A percentile compares a stretch with the other conserved stretches of the same genome.
phyloP scores from a whole-genome alignment of 2,797 vertebrate genomes.

The Acanthurus leucopareius region DNA sequence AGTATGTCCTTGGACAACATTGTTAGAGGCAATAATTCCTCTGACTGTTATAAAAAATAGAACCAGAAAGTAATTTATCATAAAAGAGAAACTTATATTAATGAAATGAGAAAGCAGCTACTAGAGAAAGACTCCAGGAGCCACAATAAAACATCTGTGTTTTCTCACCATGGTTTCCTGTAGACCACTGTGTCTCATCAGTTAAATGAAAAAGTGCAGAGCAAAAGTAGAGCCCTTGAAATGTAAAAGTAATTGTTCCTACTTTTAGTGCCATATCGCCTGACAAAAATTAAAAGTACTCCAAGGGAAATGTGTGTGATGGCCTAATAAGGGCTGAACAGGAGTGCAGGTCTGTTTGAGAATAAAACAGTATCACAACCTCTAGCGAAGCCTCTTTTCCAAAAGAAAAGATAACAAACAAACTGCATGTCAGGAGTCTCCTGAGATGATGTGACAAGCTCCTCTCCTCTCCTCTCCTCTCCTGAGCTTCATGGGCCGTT shows the following conservation, averaged over 20 bases:
- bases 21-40: neutral
- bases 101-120: neutral
- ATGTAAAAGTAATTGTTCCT: constrained; percentile 27
- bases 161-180: neutral
- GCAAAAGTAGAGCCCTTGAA: constrained; percentile 23
- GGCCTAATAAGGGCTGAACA: constrained; percentile 30
- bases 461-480: neutral
- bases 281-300: constrained; percentile 25
- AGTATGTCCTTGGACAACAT: neutral
- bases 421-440: constrained; percentile 6
- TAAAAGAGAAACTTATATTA: constrained; percentile 9
- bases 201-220: constrained; percentile 34
- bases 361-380: constrained; percentile 9
- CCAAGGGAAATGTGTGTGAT: neutral
- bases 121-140: constrained; percentile 6
- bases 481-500: neutral
- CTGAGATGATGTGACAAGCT: constrained; percentile 4
- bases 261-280: constrained; percentile 33
- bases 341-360: constrained; percentile 24
- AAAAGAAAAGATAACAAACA: neutral
- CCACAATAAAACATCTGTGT: constrained; percentile 6
- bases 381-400: neutral
- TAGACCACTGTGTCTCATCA: constrained; percentile 32
- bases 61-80: constrained; percentile 2
- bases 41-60: constrained; percentile 8